These are phyloP conservation scores for Cryptoprocta ferox DNA, from an alignment of 2,797 vertebrate genomes.

Conservation along the genomic window DNA sequence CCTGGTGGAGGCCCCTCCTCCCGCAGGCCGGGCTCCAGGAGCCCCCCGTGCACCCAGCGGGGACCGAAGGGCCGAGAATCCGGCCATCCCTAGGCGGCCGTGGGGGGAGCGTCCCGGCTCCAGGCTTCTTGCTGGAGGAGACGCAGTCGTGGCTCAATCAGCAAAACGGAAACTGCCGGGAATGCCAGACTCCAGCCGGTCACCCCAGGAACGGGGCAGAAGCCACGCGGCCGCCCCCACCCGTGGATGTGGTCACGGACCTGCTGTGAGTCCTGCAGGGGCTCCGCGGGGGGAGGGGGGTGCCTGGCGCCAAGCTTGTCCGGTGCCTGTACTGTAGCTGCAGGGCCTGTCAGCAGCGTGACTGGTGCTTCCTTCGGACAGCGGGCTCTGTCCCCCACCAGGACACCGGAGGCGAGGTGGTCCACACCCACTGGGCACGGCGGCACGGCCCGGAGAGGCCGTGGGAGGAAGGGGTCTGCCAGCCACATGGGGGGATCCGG, in stretches of 20 bases:
- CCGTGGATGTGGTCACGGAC: rapidly evolving
- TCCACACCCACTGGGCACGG: too few relatives aligned
- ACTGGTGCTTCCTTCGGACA: background rate
- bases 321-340: background rate
- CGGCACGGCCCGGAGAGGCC: background rate
- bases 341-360: background rate
- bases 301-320: rapidly evolving
- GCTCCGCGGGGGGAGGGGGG: rapidly evolving
- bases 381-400: background rate
- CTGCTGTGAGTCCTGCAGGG: background rate
- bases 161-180: background rate
- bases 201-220: background rate
- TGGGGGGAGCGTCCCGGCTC: background rate
- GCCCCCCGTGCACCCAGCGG: background rate
- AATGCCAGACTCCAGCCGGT: background rate
- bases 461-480: background rate
- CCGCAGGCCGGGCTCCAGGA: background rate
- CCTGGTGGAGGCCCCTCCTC: background rate
- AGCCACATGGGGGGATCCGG: rapidly evolving
- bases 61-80: background rate
- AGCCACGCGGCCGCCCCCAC: background rate
- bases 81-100: too few relatives aligned
- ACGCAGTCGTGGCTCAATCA: background rate
- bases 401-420: rapidly evolving
- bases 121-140: too few relatives aligned